Evolutionary conservation across 2,888 invertebrate species (phyloP), one percentile per base, ranked within the genome.

Genomic region (Amphipyra berbera): DNA sequence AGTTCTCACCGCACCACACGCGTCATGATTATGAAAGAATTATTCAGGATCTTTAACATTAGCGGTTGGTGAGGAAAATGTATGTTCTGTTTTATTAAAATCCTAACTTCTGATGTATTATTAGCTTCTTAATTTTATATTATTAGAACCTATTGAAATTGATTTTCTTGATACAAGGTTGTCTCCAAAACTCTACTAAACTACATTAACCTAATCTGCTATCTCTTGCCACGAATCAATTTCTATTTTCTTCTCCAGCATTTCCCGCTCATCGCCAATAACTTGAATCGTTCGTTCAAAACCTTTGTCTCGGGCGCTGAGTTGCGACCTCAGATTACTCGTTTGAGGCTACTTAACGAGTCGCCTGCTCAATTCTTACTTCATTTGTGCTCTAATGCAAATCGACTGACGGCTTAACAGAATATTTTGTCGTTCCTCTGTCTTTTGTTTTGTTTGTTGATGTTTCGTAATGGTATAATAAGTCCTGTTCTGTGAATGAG

Each of bases 321-420:
- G 78, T 76, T 79, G 76, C 74, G 84, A 79, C 79, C 82, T 82
- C 82, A 76, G 84, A 83, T 84, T 84, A 84, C 85, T 88, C 88
- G 88, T 88, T 87, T 83, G 84, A 79, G 85, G 87, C 85, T 86
- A 88, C 87, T 90, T 87, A 87, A 82, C 81, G 79, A 83, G 82
- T 83, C 85, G 50, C 61, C 59, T 64, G 60, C 55, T 69, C 79
- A 69, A 61, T 78, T 66, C 68, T 71, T 70, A 67, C 79, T 76
- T 79, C 83, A 76, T 82, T 81, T 82, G 82, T 64, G 66, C 47
- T 41, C 50, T 68, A 67, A 76, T 79, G 79, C 73, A 77, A 79
- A 77, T 77, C 76, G 79, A 76, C 60, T 66, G 73, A 45, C 40
- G 77, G 59, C 68, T 76, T 79, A 76, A 49, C 62, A 48, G 72